Conservation (phyloP, 2,888 invertebrate species). For the Paralinhomoeus sp. region DNA sequence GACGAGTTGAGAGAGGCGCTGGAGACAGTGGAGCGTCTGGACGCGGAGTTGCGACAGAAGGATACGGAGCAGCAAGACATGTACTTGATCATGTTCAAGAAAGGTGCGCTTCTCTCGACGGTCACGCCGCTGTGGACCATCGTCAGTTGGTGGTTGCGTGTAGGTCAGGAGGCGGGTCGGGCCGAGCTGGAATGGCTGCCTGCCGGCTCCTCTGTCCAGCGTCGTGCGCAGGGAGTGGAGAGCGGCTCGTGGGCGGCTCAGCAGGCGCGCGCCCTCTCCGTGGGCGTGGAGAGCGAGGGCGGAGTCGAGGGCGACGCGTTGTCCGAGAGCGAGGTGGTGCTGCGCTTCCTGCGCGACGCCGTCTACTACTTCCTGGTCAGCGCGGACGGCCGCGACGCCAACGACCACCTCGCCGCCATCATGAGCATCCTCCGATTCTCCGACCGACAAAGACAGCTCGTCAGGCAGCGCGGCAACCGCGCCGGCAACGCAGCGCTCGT, state of each 20-base stretch:
- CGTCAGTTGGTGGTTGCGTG: no score
- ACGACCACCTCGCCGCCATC: constrained; percentile 63
- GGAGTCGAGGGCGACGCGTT: constrained; percentile 11
- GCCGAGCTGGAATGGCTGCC: constrained; percentile 9
- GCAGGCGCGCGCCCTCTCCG: not conserved
- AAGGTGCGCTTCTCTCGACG: no score
- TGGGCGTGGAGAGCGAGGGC: no score
- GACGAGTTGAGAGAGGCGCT: no score
- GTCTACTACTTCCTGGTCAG: constrained; percentile 75
- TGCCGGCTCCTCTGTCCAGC: not conserved
- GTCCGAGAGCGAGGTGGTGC: constrained; percentile 60
- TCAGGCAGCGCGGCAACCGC: not conserved
- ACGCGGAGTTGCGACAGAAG: constrained; percentile 13
- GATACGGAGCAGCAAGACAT: constrained; percentile 21
- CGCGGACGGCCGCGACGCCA: constrained; percentile 43
- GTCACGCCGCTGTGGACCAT: no score
- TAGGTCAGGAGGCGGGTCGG: constrained; percentile 21
- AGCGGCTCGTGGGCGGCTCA: not conserved
- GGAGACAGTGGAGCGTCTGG: no score
- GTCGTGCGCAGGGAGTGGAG: no score
- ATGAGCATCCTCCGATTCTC: constrained; percentile 49
- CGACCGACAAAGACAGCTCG: constrained; percentile 15
- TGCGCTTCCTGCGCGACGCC: constrained; percentile 74
- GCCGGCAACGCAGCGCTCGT: no score
- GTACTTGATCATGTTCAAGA: constrained; percentile 24